Conservation (phyloP, 1,140 invertebrate genomes). For the Zelostemma sp. region DNA sequence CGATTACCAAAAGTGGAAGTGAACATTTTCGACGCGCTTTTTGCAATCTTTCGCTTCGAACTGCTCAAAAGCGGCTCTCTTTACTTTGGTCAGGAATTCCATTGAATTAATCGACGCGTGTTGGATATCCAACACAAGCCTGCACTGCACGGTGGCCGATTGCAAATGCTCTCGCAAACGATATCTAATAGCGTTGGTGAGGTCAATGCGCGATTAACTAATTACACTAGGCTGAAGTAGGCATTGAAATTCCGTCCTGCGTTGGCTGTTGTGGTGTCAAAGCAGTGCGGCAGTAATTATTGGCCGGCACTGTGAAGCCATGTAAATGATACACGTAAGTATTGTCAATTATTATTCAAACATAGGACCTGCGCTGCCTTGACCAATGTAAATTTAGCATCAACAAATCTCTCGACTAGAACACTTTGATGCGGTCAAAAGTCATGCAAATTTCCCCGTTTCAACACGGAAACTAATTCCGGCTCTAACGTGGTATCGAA, state of each 20-base stretch:
- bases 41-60: too few species aligned
- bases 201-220: slow-evolving; percentile 21
- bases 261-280: slow-evolving; percentile 28
- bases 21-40: too few species aligned
- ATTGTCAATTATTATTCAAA: slow-evolving; percentile 21
- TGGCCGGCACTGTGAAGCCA: not conserved
- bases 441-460: too few species aligned
- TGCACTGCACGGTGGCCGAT: not conserved
- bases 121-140: not conserved
- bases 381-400: too few species aligned
- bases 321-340: slow-evolving; percentile 27
- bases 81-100: not conserved
- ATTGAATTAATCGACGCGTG: not conserved
- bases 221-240: slow-evolving; percentile 14
- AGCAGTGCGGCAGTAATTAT: slow-evolving; percentile 18
- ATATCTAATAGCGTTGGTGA: slow-evolving; percentile 10
- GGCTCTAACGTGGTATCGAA: too few species aligned
- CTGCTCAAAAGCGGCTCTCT: too few species aligned
- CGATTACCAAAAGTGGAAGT: too few species aligned
- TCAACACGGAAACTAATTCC: too few species aligned
- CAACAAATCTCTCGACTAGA: too few species aligned
- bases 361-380: too few species aligned
- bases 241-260: slow-evolving; percentile 23
- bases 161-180: slow-evolving; percentile 9
- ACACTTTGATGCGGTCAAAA: too few species aligned